Base-by-base conservation (phyloP, 2,113 vertebrate species). In the Acrocephalus kingi region DNA sequence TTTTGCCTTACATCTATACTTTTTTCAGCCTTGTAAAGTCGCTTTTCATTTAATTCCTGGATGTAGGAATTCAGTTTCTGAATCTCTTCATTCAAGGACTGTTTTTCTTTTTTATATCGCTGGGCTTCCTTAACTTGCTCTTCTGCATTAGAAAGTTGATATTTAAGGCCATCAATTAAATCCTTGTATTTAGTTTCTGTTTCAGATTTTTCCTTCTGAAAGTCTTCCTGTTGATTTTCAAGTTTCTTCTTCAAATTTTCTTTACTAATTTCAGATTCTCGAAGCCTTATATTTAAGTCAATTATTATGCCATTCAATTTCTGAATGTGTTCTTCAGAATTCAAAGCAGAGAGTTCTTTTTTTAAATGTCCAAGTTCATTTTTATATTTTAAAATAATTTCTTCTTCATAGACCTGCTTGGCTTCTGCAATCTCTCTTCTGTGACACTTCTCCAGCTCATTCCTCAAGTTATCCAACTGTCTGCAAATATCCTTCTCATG, bases 51-150 rank as follows among this genome's bases (percentile, higher is more conserved):
- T 87, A 98, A 96, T 63, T 97, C 95, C 33, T 91, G 71, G 48
- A 98, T 97, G 23, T 92, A 84, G 37, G 48, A 84, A 56, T 93
- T 92, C n/a, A 97, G 78, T 62, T 69, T 78, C 64, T 81, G 59
- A 90, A 98, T 94, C 69, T 99, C 97, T 61, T 90, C 77, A 93
- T 98, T 98, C 51, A 98, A 96, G 31, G 75, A 88, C 68, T 98
- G 97, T 63, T 98, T 98, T 86, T 98, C 98, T 16, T 86, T 91
- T 93, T 98, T 98, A 56, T 96, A 97, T 59, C 43, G 92, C 61
- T 97, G 97, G 41, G 96, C 94, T 89, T 98, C 98, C 69, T 95
- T 93, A 52, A 96, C 97, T 87, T 96, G 97, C 66, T 85, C 95
- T 90, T 98, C 97, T 63, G 97, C 91, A 61, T 79, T 84, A 89